Percentiles rank a stretch among this genome's conserved stretches.
phyloP scores from a whole-genome alignment of 1,140 invertebrate genomes.

The Temnothorax longispinosus region DNA sequence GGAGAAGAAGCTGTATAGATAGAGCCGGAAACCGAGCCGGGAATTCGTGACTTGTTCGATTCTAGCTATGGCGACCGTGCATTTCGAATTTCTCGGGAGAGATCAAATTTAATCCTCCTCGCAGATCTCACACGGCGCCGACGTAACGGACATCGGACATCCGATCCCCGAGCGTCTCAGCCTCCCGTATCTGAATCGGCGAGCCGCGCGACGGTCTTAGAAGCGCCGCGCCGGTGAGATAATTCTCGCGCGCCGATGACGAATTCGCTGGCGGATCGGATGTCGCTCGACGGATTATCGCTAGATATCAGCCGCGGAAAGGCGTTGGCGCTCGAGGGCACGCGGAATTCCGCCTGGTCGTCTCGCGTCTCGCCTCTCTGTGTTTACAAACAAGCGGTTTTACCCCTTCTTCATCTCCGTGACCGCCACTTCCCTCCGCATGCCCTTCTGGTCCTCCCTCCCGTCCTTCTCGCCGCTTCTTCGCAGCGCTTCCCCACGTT shows the following conservation, averaged over 20 bases:
- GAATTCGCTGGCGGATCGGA: background rate
- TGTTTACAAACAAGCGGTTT: conserved; percentile 77
- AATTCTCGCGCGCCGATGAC: background rate
- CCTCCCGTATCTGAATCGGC: background rate
- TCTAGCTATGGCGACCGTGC: background rate
- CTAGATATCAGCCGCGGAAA: background rate
- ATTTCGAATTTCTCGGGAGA: background rate
- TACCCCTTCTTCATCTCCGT: background rate
- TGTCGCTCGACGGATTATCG: background rate
- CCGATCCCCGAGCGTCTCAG: background rate
- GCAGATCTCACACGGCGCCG: background rate
- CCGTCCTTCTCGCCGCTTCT: background rate
- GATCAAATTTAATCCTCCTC: background rate
- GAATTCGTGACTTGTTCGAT: background rate
- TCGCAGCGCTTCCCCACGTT: background rate
- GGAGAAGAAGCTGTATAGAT: background rate
- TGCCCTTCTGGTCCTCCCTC: conserved; percentile 15
- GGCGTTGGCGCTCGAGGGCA: background rate
- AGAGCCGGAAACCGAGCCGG: background rate
- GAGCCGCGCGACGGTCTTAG: background rate
- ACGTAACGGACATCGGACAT: background rate
- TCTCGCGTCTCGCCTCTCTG: conserved; percentile 66
- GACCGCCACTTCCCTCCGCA: conserved; percentile 27
- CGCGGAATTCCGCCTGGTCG: background rate
- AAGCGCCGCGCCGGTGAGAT: background rate